Base-by-base conservation (phyloP, 2,113 vertebrate genomes). In the Prietella phreatophila region DNA sequence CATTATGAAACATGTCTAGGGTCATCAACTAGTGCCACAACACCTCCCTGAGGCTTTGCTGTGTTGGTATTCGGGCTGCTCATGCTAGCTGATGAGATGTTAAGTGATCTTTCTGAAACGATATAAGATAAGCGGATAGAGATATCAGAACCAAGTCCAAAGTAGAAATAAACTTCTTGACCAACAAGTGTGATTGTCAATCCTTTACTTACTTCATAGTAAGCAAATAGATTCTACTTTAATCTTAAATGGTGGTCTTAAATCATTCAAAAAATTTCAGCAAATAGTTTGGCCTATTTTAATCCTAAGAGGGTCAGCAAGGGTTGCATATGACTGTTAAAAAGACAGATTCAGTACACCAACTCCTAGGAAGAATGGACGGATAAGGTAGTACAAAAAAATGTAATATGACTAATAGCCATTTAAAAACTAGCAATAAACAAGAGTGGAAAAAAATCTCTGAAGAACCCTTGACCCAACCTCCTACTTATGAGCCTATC, bases 391-490 rank as follows among this genome's bases (percentile, higher is more conserved):
- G 4, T 11, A 60, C 61, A 65, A n/a, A 14, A 86, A 75, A 47
- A 33, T 19, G n/a, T 6, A 73, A 82, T 19, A 78, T 84, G 47
- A 75, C 22, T 36, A 86, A 67, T 27, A 88, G 56, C 36, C 55
- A 82, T 56, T 90, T 78, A 56, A 58, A 30, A 3, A 5, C 50
- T 10, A 67, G 75, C 33, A 19, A 17, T 19, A 20, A 60, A 86
- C 60, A 15, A 42, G 50, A 14, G 14, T 33, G 17, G 27, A 83
- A 56, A 13, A 47, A 71, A n/a, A 5, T 82, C 50, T 88, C 55
- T 19, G 19, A 69, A 73, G 27, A 71, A 89, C 60, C 78, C 85
- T 87, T 90, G 85, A 84, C 82, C 88, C 78, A 58, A 60, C 82
- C 85, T 84, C 60, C 78, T 79, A 73, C 73, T 83, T 47, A 63